Base-by-base conservation (phyloP, 2,888 invertebrate species). In the Nectonema munidae region DNA sequence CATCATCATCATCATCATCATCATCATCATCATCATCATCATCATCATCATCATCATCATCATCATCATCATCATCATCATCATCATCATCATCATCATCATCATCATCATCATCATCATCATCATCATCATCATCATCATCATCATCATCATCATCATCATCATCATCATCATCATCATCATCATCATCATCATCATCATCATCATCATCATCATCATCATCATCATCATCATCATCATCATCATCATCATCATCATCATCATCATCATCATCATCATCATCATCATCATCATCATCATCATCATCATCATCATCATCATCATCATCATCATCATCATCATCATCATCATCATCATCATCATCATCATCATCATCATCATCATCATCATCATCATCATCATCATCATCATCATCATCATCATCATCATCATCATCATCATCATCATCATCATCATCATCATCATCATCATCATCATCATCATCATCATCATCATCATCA, bases 111-210 rank as follows among this genome's bases (percentile, higher is more conserved):
- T 35, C 36, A 35, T 35, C 36, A 35, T 35, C 36, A 35, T 35
- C 36, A 35, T 35, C 36, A 35, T 35, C 36, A 35, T 35, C 36
- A 35, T 35, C 36, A 35, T 35, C 36, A 35, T 35, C 36, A 35
- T 35, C 36, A 35, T 35, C 36, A 35, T 35, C 36, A 35, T 35
- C 36, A 35, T 35, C 36, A 35, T 35, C 36, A 35, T 35, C 36
- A 35, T 35, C 36, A 35, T 35, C 36, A 35, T 35, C 36, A 35
- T 35, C 36, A 35, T 35, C 36, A 35, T 35, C 36, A 35, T 35
- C 36, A 35, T 35, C 36, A 35, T 35, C 36, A 35, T 35, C 36
- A 17, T 17, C 18, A 6, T 17, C 9, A 6, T 17, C 18, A 35
- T 35, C 36, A 17, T 35, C 36, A 17, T 17, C 18, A 17, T 35